Conservation (phyloP, 2,888 invertebrate genomes). For the Dioctria linearis region DNA sequence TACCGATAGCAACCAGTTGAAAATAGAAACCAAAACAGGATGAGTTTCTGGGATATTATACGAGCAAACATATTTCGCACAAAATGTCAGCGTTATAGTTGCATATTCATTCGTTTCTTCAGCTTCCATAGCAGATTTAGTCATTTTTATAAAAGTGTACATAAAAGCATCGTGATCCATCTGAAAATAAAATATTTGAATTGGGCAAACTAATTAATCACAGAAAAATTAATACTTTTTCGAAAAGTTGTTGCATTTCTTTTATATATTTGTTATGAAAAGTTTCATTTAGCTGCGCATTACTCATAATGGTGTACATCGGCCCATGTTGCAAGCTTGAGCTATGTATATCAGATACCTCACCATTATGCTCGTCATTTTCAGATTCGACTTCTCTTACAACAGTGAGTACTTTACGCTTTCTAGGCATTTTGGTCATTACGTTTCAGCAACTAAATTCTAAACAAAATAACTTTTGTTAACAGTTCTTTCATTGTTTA, state of each 20-base stretch:
- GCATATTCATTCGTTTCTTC: conserved; percentile 80
- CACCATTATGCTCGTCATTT: conserved; percentile 60
- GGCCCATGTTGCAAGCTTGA: conserved; percentile 59
- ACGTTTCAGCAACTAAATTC: not conserved
- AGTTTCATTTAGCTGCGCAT: conserved; percentile 77
- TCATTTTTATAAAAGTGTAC: conserved; percentile 76
- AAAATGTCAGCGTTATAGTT: conserved; percentile 79
- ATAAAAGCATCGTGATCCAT: conserved; percentile 75
- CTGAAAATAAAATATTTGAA: conserved; percentile 65
- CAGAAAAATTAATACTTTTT: conserved; percentile 72
- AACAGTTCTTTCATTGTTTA: no score
- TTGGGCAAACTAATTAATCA: not conserved
- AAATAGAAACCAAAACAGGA: conserved; percentile 64
- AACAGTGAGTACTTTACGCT: conserved; percentile 61
- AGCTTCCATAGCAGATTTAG: conserved; percentile 77
- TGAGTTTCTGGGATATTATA: conserved; percentile 73
- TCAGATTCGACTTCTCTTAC: conserved; percentile 63
- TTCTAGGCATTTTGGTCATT: conserved; percentile 62
- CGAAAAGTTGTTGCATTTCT: conserved; percentile 76
- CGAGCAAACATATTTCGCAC: conserved; percentile 79
- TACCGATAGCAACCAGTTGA: conserved; percentile 66
- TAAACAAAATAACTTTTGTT: no score
- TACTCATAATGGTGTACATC: conserved; percentile 74
- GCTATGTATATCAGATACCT: conserved; percentile 7
- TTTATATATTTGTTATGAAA: conserved; percentile 78